phyloP scores from a whole-genome alignment of 2,113 vertebrate genomes.

The Poicephalus meyeri region DNA sequence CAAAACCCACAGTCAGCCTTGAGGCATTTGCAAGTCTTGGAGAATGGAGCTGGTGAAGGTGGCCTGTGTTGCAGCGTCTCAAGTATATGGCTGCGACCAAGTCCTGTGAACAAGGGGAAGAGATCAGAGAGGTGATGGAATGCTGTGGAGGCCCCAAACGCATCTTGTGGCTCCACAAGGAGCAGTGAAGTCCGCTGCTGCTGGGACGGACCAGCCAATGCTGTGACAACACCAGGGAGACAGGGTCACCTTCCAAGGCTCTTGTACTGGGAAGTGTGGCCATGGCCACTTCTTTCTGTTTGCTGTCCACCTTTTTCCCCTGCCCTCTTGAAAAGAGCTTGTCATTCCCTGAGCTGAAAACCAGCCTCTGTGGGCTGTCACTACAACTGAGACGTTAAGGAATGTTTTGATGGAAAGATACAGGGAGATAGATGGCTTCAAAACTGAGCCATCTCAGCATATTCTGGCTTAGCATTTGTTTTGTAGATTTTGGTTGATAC shows the following conservation, averaged over 20 bases:
- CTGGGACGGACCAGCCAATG: background rate
- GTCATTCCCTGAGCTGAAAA: background rate
- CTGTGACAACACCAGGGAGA: background rate
- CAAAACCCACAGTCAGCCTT: background rate
- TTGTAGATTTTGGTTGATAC: background rate
- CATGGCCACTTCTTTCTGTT: background rate
- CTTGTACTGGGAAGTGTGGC: background rate
- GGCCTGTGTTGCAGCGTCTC: background rate
- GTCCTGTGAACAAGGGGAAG: background rate
- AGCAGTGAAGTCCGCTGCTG: background rate
- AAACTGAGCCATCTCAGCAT: background rate
- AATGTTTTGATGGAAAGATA: background rate
- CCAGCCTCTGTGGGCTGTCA: background rate
- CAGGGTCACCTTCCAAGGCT: background rate
- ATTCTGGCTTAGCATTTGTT: background rate
- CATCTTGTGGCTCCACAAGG: background rate
- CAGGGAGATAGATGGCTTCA: background rate
- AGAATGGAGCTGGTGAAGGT: background rate
- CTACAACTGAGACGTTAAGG: background rate
- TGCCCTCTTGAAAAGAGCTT: background rate
- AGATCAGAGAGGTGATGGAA: background rate
- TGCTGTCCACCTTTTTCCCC: background rate
- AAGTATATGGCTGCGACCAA: background rate
- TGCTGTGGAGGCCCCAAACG: fast-evolving
- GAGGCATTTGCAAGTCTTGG: background rate